Percentiles rank a stretch among this genome's conserved stretches.
phyloP scores from a whole-genome alignment of 1,140 invertebrate genomes.

The Drosophila athabasca region DNA sequence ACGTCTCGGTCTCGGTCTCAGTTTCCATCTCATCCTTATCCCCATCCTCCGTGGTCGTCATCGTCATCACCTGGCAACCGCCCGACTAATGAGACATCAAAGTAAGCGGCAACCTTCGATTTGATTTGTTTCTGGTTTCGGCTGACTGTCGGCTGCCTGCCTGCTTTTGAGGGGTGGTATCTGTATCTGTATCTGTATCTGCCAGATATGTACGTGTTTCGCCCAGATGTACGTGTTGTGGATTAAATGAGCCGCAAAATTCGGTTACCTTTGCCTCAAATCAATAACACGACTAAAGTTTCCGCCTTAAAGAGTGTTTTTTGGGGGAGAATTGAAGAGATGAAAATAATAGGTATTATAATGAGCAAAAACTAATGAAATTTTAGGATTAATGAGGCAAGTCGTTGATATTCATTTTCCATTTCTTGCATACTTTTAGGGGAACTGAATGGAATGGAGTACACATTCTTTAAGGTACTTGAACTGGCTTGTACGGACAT shows the following conservation, averaged over 20 bases:
- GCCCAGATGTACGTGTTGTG: constrained; percentile 42
- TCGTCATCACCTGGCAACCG: constrained; percentile 73
- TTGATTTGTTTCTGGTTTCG: constrained; percentile 72
- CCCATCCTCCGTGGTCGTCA: background rate
- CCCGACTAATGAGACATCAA: constrained; percentile 76
- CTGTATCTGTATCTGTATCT: constrained; percentile 33
- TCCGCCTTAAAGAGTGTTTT: constrained; percentile 32
- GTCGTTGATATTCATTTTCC: too few species aligned
- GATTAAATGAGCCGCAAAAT: constrained; percentile 68
- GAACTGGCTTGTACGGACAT: too few species aligned
- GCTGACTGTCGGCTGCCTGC: background rate
- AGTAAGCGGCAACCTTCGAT: constrained; percentile 50
- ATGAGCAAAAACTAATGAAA: background rate
- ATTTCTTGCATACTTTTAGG: constrained; percentile 7
- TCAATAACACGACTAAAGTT: constrained; percentile 53
- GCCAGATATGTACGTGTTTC: constrained; percentile 12
- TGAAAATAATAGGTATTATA: background rate
- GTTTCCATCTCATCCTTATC: constrained; percentile 4
- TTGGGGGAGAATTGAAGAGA: constrained; percentile 3
- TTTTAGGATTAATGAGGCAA: too few species aligned
- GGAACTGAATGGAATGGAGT: background rate
- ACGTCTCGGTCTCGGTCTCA: constrained; percentile 6
- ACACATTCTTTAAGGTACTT: too few species aligned
- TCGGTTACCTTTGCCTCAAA: constrained; percentile 50
- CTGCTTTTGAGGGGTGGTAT: background rate